Evolutionary conservation across 2,797 vertebrate species (phyloP).

Genomic region (Anabacerthia variegaticeps): DNA sequence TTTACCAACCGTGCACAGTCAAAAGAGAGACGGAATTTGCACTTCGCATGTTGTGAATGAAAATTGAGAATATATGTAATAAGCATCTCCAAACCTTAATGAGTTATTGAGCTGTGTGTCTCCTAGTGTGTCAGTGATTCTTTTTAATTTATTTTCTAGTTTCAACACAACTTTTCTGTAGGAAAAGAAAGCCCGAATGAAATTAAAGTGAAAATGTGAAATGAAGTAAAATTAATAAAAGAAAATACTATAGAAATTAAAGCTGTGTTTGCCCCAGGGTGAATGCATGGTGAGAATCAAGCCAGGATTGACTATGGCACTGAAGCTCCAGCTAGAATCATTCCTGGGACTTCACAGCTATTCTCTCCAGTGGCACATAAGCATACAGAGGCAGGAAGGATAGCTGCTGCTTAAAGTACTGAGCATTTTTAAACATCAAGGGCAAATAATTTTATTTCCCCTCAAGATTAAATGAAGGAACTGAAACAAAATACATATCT

Average conservation of each 20-base stretch:
- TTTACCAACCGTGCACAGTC: neutral
- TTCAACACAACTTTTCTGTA: constrained; percentile 16
- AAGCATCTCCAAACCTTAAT: constrained; percentile 47
- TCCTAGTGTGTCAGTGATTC: constrained; percentile 24
- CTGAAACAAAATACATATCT: neutral
- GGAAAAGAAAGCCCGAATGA: constrained; percentile 2
- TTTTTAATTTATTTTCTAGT: constrained; percentile 50
- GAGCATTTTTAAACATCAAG: neutral
- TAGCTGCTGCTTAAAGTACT: neutral
- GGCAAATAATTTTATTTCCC: constrained; percentile 5
- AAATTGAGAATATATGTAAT: constrained; percentile 51
- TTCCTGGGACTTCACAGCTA: neutral
- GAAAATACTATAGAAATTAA: constrained; percentile 6
- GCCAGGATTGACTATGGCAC: neutral
- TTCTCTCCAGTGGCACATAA: neutral
- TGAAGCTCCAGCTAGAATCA: neutral
- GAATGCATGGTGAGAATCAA: neutral
- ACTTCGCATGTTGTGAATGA: constrained; percentile 27
- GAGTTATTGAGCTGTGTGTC: constrained; percentile 54
- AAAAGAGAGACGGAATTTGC: constrained; percentile 35
- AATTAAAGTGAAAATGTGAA: constrained; percentile 22
- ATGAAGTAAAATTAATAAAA: constrained; percentile 19
- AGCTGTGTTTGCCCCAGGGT: neutral
- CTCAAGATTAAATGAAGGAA: neutral
- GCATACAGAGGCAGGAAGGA: neutral